Base-by-base conservation (phyloP, 2,113 vertebrate genomes). In the Tenebrosternarchus preto region DNA sequence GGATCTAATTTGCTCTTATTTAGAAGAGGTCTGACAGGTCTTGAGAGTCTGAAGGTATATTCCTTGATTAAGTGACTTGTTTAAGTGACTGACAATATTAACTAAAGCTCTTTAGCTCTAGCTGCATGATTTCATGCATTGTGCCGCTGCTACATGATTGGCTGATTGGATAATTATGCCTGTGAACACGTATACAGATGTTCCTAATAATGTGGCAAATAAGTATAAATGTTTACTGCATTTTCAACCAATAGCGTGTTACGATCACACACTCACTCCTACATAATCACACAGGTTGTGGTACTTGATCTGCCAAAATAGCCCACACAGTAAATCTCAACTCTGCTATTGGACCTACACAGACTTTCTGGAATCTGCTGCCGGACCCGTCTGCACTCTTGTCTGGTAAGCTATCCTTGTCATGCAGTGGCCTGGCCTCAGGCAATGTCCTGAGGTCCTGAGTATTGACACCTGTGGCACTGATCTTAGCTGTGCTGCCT, bases 401-500 rank as follows among this genome's bases (percentile, higher is more conserved):
- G 17, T 73, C 53, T 25, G 53, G 61, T 20, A 31, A 50, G 36
- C 22, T 5, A 6, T 39, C 55, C 36, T 15, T 68, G 46, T 68
- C 53, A 36, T n/a, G 20, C 55, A 24, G 33, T 31, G 11, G 31
- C 56, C 59, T 67, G 31, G 19, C 68, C 63, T 24, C n/a, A 77
- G 60, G 80, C 68, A 71, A 64, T 20, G 27, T 61, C n/a, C 59
- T 36, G 29, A 56, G 25, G 57, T 57, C 66, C 57, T 8, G 20
- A 56, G 25, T 56, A 77, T 57, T 43, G 12, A 50, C 50, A 46
- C 46, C 74, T 46, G 31, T 50, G 56, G 11, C 68, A 7, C 50
- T 67, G 71, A 80, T 66, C 27, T 73, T 57, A 29, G 68, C 8
- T 68, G 57, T 69, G 1, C 36, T 73, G 27, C 7, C 29, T 24